Percentiles rank a stretch among this genome's conserved stretches.
These are phyloP conservation scores for Tachina fera DNA, from an alignment of 2,888 invertebrate species.

Conservation along the genomic window DNA sequence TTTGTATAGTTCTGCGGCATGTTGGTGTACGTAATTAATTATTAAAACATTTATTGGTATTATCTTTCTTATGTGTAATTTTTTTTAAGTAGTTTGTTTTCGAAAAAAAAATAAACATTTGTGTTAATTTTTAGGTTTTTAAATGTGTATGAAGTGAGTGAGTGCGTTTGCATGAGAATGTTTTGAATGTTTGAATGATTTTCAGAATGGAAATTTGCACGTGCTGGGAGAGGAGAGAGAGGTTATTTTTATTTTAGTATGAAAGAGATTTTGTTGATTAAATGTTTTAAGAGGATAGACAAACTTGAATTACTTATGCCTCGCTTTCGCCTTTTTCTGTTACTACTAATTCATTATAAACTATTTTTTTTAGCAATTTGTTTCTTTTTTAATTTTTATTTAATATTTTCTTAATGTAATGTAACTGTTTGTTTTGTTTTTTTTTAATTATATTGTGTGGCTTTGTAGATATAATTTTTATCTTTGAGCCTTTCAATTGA, in stretches of 20 bases:
- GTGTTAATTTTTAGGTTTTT: slow-evolving; percentile 5
- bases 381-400: slow-evolving; percentile 56
- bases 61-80: slow-evolving; percentile 36
- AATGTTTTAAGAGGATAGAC: slow-evolving; percentile 7
- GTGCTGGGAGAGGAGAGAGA: slow-evolving; percentile 1
- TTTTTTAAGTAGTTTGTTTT: slow-evolving; percentile 51
- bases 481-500: slow-evolving; percentile 43
- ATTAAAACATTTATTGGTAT: slow-evolving; percentile 27
- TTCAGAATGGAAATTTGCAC: slow-evolving; percentile 23
- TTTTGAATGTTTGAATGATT: slow-evolving; percentile 29
- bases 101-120: slow-evolving; percentile 44
- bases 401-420: slow-evolving; percentile 61
- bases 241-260: background rate
- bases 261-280: slow-evolving; percentile 21
- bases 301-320: slow-evolving; percentile 53
- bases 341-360: slow-evolving; percentile 59
- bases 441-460: slow-evolving; percentile 60
- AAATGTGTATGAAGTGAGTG: slow-evolving; percentile 9
- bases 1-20: slow-evolving; percentile 49
- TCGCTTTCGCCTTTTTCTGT: slow-evolving; percentile 59
- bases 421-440: slow-evolving; percentile 48
- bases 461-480: slow-evolving; percentile 61
- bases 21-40: slow-evolving; percentile 17
- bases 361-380: slow-evolving; percentile 60
- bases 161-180: slow-evolving; percentile 27